phyloP scores from a whole-genome alignment of 2,113 vertebrate genomes.

The Siniperca chuatsi region DNA sequence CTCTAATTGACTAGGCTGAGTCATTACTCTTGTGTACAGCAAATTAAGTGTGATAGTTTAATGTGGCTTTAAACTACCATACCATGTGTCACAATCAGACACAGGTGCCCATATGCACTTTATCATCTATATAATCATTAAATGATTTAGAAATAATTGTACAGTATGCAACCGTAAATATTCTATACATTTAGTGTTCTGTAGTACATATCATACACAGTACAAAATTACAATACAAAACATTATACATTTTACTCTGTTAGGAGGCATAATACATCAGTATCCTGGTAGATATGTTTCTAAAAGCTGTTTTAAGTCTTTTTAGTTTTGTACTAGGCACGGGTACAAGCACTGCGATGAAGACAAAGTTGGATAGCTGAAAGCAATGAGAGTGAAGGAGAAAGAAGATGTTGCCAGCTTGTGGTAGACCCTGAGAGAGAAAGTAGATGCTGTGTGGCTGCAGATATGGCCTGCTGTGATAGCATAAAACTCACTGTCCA shows the following conservation, averaged over 20 bases:
- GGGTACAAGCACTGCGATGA: conserved; percentile 27
- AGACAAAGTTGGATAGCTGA: conserved; percentile 43
- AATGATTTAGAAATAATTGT: neutral
- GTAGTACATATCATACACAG: neutral
- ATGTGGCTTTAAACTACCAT: conserved; percentile 22
- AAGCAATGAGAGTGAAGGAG: conserved; percentile 38
- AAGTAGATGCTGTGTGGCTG: conserved; percentile 20
- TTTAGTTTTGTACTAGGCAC: conserved; percentile 26
- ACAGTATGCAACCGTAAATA: neutral
- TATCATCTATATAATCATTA: neutral
- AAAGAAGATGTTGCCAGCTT: conserved; percentile 38
- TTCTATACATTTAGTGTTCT: neutral
- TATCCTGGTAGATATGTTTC: neutral
- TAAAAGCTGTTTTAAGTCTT: neutral
- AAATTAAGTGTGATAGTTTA: conserved; percentile 26
- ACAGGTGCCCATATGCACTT: neutral
- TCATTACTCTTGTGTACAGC: conserved; percentile 35
- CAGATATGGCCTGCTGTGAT: conserved; percentile 25
- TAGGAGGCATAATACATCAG: conserved; percentile 30
- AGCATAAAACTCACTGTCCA: conserved; percentile 93
- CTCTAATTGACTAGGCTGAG: conserved; percentile 46
- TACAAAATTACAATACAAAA: neutral
- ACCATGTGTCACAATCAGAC: conserved; percentile 15
- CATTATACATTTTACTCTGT: neutral
- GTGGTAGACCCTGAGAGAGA: conserved; percentile 32